Conservation (phyloP, 2,888 invertebrate species). For the Xestoiulus laeticollis region DNA sequence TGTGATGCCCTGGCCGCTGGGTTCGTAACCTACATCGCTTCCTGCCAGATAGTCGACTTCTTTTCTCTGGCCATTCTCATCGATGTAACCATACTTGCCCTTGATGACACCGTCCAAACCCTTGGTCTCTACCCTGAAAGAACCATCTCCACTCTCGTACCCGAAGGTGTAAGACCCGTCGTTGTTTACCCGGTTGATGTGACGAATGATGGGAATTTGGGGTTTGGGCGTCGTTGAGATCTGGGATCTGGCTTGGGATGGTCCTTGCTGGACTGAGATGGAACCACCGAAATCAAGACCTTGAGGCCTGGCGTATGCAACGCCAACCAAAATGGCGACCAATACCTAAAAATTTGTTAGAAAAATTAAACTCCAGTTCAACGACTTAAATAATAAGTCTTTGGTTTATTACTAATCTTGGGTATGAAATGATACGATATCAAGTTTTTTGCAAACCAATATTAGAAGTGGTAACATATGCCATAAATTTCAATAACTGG, state of each 20-base stretch:
- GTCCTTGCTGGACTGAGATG: neutral
- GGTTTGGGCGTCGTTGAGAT: conserved; percentile 54
- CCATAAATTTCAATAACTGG: no score
- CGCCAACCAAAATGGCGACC: conserved; percentile 44
- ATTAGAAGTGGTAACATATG: no score
- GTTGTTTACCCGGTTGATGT: conserved; percentile 80
- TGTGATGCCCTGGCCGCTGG: conserved; percentile 58
- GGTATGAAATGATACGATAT: no score
- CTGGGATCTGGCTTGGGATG: conserved; percentile 24
- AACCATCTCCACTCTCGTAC: conserved; percentile 85
- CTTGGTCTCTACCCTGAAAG: conserved; percentile 84
- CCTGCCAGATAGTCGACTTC: conserved; percentile 78
- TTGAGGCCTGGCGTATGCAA: conserved; percentile 39
- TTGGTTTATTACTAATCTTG: no score
- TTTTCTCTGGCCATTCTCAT: conserved; percentile 80
- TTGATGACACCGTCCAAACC: conserved; percentile 86
- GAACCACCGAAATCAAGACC: conserved; percentile 21
- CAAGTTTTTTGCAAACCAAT: no score
- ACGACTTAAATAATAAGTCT: neutral
- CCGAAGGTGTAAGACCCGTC: conserved; percentile 85
- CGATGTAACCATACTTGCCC: conserved; percentile 84
- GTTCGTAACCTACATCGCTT: conserved; percentile 62
- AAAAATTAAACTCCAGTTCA: neutral
- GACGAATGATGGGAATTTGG: conserved; percentile 71
- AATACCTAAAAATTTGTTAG: conserved; percentile 32